Base-by-base conservation (phyloP, 2,797 vertebrate genomes). In the Tolypeutes matacus region DNA sequence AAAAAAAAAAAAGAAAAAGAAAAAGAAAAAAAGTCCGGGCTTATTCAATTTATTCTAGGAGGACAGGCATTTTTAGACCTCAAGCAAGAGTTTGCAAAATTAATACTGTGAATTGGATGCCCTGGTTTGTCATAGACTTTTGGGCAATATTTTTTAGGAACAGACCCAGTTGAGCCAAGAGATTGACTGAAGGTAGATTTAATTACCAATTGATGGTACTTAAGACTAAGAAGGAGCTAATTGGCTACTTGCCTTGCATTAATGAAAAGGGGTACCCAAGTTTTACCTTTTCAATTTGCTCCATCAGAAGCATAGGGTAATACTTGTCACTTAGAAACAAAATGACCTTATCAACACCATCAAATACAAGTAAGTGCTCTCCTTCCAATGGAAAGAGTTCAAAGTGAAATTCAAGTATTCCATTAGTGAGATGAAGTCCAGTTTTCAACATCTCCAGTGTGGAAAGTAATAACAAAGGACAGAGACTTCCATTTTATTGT, bases 31-130 rank as follows among this genome's bases (percentile, higher is more conserved):
- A n/a, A n/a, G n/a, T n/a, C n/a, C n/a, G 3, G 42, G 85, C 58
- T 7, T 7, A 5, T 5, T 14, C 5, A 60, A 75, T 31, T 11
- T 29, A 0, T 14, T 23, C 13, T 42, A 13, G 14, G 49, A 51
- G 49, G 14, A 51, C 49, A 51, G 51, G 10, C 51, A 15, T 34
- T 49, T 81, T 34, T 18, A 5, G 53, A 39, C 56, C 18, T 1
- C 5, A 15, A n/a, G 64, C 21, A 14, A 82, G 27, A 1, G 2
- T 23, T 1, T 5, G 46, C 17, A 3, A 3, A 2, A 1, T 34
- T 27, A 1, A 5, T 2, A 0, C 60, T 14, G 1, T 6, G 27
- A 27, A 1, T 1, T 0, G 49, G 51, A 49, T 7, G 27, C 36
- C 18, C 51, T 27, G 34, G 10, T 25, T 58, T 72, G 42, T 64